These are phyloP conservation scores for Idaea dimidiata DNA, from an alignment of 2,888 invertebrate species.

Conservation along the genomic window DNA sequence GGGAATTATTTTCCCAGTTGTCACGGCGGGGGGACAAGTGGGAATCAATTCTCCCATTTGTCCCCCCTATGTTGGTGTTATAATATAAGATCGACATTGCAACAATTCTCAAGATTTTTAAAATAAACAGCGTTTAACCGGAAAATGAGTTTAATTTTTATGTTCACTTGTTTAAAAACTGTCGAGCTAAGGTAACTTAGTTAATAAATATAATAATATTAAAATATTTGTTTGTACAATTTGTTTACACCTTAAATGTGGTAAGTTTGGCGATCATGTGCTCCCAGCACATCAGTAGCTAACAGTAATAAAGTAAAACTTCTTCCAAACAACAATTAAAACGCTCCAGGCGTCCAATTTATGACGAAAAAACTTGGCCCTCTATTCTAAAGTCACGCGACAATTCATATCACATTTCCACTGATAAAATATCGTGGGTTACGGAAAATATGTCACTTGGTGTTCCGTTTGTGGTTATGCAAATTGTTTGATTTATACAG, in stretches of 20 bases:
- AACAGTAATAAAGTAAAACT: slow-evolving; percentile 21
- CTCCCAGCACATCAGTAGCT: not conserved
- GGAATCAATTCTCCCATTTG: no score
- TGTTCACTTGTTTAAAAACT: no score
- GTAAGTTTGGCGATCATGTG: not conserved
- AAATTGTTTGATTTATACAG: slow-evolving; percentile 24
- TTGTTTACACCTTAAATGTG: not conserved
- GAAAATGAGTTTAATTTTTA: no score
- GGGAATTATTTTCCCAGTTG: no score
- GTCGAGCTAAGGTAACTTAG: no score
- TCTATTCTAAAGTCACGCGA: slow-evolving; percentile 22
- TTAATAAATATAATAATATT: no score
- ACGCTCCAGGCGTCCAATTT: slow-evolving; percentile 25
- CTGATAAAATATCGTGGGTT: slow-evolving; percentile 22
- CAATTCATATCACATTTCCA: slow-evolving; percentile 17
- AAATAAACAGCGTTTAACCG: no score
- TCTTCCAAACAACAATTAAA: slow-evolving; percentile 35
- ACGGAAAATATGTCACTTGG: slow-evolving; percentile 22
- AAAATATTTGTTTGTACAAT: no score
- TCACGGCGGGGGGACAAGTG: no score
- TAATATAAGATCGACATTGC: no score
- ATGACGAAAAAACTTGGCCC: slow-evolving; percentile 20
- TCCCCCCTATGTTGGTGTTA: no score
- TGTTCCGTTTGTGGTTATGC: slow-evolving; percentile 22
- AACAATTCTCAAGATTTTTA: no score